A percentile compares a stretch with the other conserved stretches of the same genome.
These are phyloP conservation scores for Cataglyphis hispanica DNA, from an alignment of 1,140 invertebrate species.

Conservation along the genomic window DNA sequence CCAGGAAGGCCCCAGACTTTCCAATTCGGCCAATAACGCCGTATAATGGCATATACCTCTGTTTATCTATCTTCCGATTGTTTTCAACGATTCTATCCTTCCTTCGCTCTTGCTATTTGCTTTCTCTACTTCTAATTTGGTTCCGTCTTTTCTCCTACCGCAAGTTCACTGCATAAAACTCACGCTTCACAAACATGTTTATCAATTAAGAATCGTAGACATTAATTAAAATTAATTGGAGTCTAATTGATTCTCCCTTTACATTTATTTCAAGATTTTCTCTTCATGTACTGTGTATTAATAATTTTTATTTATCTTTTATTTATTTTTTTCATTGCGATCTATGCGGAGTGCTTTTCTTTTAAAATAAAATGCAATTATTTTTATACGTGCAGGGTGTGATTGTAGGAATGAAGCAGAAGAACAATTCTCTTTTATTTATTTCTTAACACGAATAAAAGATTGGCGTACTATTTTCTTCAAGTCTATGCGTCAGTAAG, in stretches of 20 bases:
- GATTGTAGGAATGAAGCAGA: neutral
- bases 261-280: neutral
- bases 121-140: neutral
- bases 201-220: slow-evolving; percentile 23
- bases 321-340: slow-evolving; percentile 23
- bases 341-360: neutral
- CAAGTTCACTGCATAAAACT: neutral
- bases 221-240: slow-evolving; percentile 49
- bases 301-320: neutral
- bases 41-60: slow-evolving; percentile 70
- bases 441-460: slow-evolving; percentile 38
- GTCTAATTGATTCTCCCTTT: neutral
- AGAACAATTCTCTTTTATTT: neutral
- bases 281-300: neutral
- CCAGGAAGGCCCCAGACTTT: slow-evolving; percentile 69
- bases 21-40: slow-evolving; percentile 79
- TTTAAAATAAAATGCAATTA: neutral
- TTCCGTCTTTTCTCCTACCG: neutral
- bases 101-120: neutral
- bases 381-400: neutral
- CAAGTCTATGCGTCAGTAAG: neutral
- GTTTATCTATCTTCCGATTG: slow-evolving; percentile 32
- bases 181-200: slow-evolving; percentile 5
- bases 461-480: slow-evolving; percentile 29
- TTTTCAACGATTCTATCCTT: slow-evolving; percentile 7